Conservation (phyloP, 2,888 invertebrate genomes). For the Pollenia angustigena region DNA sequence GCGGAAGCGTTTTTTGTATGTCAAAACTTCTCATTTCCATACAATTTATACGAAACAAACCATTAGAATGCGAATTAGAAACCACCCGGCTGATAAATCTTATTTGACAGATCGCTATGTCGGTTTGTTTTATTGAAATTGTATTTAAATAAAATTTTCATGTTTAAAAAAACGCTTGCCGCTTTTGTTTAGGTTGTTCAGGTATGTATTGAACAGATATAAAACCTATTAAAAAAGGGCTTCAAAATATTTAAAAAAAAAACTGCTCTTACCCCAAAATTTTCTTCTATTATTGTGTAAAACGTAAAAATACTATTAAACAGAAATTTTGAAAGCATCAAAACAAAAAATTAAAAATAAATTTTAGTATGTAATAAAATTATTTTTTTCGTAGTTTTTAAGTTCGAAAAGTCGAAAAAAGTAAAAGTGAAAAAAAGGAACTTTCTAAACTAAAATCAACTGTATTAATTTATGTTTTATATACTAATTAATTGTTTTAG, state of each 20-base stretch:
- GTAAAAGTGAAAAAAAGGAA: neutral
- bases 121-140: too few species aligned
- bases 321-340: constrained; percentile 16
- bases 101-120: too few species aligned
- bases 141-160: too few species aligned
- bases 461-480: constrained; percentile 51
- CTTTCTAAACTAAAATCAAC: constrained; percentile 15
- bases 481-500: constrained; percentile 25
- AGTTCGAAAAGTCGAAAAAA: neutral
- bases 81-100: too few species aligned
- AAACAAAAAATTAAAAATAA: constrained; percentile 12
- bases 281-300: neutral
- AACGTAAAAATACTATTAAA: constrained; percentile 7
- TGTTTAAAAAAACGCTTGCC: too few species aligned
- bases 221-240: constrained; percentile 28
- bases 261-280: neutral
- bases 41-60: too few species aligned
- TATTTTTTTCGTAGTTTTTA: constrained; percentile 46
- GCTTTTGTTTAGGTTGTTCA: too few species aligned
- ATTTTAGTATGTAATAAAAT: constrained; percentile 32
- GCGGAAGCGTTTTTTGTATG: too few species aligned
- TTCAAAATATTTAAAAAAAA: constrained; percentile 38
- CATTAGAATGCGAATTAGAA: too few species aligned
- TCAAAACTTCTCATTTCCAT: too few species aligned
- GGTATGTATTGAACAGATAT: constrained; percentile 45